These are phyloP conservation scores for Eupithecia tripunctaria DNA, from an alignment of 2,888 invertebrate species.

Conservation along the genomic window DNA sequence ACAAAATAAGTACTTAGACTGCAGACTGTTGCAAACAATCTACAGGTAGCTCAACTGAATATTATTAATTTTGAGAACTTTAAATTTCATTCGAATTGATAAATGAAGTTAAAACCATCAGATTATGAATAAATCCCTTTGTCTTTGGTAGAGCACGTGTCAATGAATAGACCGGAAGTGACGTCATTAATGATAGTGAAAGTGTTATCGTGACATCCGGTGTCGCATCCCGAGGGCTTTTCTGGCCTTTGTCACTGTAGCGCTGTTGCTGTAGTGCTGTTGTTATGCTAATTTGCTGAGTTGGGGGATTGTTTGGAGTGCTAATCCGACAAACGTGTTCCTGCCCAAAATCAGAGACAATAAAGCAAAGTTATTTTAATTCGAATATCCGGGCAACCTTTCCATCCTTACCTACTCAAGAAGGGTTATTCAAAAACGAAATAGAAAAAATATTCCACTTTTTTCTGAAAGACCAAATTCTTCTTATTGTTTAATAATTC, in stretches of 20 bases:
- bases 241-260: conserved; percentile 16
- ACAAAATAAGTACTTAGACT: too few species aligned
- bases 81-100: not conserved
- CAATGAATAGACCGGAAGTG: conserved; percentile 22
- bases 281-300: conserved; percentile 8
- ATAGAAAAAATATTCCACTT: too few species aligned
- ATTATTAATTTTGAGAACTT: not conserved
- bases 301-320: not conserved
- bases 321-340: not conserved
- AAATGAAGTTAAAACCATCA: not conserved
- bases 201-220: conserved; percentile 38
- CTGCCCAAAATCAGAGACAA: not conserved
- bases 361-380: too few species aligned
- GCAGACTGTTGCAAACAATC: too few species aligned
- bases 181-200: conserved; percentile 36
- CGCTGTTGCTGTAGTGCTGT: not conserved
- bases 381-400: too few species aligned
- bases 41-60: too few species aligned
- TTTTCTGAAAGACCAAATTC: too few species aligned
- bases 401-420: too few species aligned
- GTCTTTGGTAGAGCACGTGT: conserved; percentile 16
- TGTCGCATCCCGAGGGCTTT: conserved; percentile 20
- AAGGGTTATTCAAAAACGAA: too few species aligned
- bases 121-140: not conserved
- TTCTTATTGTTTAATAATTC: too few species aligned